Percentiles rank a stretch among this genome's conserved stretches.
These are phyloP conservation scores for Calyptomena viridis DNA, from an alignment of 2,113 vertebrate genomes.

Conservation along the genomic window DNA sequence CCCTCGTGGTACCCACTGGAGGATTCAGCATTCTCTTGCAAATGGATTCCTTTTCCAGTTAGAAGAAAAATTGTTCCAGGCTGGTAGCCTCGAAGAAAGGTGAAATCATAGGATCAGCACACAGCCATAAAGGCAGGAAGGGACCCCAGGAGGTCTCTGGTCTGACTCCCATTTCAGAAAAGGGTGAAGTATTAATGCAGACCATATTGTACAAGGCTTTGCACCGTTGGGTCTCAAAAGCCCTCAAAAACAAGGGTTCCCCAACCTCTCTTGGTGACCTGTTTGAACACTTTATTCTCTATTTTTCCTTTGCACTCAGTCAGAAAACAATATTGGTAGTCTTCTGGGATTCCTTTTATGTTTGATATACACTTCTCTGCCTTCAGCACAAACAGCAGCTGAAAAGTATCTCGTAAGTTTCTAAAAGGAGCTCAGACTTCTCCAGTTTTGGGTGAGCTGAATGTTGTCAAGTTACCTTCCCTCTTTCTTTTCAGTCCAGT, in stretches of 20 bases:
- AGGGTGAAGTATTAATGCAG: neutral
- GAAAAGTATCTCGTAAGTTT: neutral
- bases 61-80: neutral
- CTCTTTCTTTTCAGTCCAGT: neutral
- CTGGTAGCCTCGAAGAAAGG: neutral
- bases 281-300: neutral
- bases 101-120: neutral
- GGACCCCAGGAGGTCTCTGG: neutral
- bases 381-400: neutral
- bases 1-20: neutral
- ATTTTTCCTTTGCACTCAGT: neutral
- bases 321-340: neutral
- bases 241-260: fast-evolving
- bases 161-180: neutral
- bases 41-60: neutral
- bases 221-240: neutral
- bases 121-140: neutral
- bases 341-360: neutral
- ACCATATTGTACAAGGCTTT: neutral
- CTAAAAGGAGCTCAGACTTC: neutral
- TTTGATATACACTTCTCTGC: neutral
- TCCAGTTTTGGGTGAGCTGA: neutral
- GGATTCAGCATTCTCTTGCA: neutral
- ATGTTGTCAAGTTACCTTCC: neutral
- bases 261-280: neutral